These are phyloP conservation scores for Dipodomys stephensi DNA, from an alignment of 2,113 vertebrate species.

Conservation along the genomic window DNA sequence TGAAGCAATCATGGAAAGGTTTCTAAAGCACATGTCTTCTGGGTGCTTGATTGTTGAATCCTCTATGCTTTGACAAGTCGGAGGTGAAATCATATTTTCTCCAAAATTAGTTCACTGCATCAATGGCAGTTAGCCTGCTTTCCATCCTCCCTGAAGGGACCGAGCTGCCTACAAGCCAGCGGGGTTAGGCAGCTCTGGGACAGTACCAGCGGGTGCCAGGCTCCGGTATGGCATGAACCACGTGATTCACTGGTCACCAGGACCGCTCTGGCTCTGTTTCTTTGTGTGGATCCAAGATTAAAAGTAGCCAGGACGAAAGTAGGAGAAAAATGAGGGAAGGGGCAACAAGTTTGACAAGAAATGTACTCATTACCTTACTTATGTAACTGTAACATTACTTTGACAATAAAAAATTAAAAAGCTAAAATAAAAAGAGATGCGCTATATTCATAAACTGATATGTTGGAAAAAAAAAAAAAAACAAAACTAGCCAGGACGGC, in stretches of 20 bases:
- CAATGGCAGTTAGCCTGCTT: background rate
- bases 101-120: background rate
- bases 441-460: no score
- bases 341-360: no score
- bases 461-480: no score
- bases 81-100: conserved; percentile 40
- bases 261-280: background rate
- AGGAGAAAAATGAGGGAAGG: no score
- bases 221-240: background rate
- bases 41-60: background rate
- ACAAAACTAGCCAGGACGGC: no score
- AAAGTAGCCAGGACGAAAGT: no score
- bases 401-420: no score
- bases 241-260: background rate
- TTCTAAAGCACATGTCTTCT: background rate
- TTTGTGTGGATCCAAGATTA: background rate
- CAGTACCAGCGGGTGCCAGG: background rate
- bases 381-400: no score
- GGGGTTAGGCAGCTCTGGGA: background rate
- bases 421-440: no score
- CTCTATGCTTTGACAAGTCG: background rate
- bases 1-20: background rate
- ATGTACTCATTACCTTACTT: no score
- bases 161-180: no score
- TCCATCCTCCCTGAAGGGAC: background rate